These are phyloP conservation scores for Chloroclysta siterata DNA, from an alignment of 2,888 invertebrate species.

Conservation along the genomic window DNA sequence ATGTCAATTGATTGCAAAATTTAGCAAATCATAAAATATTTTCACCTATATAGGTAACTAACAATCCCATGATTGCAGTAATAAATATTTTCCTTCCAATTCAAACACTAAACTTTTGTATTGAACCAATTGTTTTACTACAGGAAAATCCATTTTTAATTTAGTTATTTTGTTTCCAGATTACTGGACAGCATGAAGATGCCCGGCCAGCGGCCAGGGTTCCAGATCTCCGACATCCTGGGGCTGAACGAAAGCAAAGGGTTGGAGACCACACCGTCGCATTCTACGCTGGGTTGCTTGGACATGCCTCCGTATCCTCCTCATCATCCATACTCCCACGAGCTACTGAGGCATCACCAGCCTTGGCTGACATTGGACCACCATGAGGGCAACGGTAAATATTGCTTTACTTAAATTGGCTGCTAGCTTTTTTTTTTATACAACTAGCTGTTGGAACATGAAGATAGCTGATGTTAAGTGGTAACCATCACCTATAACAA, in stretches of 20 bases:
- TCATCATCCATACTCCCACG: conserved; percentile 73
- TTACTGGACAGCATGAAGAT: conserved; percentile 93
- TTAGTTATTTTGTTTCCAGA: conserved; percentile 73
- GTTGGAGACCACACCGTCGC: conserved; percentile 68
- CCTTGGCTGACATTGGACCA: conserved; percentile 77
- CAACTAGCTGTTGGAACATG: no score
- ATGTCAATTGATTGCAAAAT: no score
- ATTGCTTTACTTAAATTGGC: conserved; percentile 19
- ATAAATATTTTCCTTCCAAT: neutral
- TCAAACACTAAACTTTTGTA: neutral
- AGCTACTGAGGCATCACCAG: conserved; percentile 75
- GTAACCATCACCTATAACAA: no score
- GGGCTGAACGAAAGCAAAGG: conserved; percentile 91
- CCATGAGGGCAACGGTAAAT: conserved; percentile 69
- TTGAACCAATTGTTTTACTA: conserved; percentile 5
- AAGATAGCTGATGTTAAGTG: no score
- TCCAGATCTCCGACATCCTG: conserved; percentile 96
- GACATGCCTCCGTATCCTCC: conserved; percentile 74
- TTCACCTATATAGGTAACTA: no score
- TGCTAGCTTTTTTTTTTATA: no score
- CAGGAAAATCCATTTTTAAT: conserved; percentile 28
- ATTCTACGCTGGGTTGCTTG: conserved; percentile 59
- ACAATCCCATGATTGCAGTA: no score
- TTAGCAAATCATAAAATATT: no score
- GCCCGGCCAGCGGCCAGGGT: conserved; percentile 91